These are phyloP conservation scores for Vanessa cardui DNA, from an alignment of 2,888 invertebrate genomes.

Conservation along the genomic window DNA sequence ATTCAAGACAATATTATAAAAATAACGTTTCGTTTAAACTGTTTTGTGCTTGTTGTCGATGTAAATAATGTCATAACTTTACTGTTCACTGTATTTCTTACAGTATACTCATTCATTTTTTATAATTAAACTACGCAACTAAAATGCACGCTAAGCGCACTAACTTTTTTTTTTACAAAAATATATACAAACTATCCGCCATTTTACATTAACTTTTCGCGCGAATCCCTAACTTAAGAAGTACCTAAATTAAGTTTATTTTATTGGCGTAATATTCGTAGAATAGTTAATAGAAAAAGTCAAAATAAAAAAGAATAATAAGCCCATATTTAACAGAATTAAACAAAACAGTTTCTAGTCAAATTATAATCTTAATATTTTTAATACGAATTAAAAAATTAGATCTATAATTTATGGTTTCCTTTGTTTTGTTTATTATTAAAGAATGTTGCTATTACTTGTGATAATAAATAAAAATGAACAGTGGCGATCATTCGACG, in stretches of 20 bases:
- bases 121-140: slow-evolving; percentile 37
- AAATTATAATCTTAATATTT: background rate
- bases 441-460: background rate
- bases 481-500: slow-evolving; percentile 46
- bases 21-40: slow-evolving; percentile 8
- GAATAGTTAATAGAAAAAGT: background rate
- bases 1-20: slow-evolving; percentile 6
- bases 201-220: slow-evolving; percentile 40
- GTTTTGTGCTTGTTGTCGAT: slow-evolving; percentile 14
- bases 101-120: slow-evolving; percentile 24
- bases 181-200: slow-evolving; percentile 36
- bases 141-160: slow-evolving; percentile 46
- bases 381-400: background rate
- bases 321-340: background rate
- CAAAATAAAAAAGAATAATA: slow-evolving; percentile 8
- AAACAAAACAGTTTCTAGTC: background rate
- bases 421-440: background rate
- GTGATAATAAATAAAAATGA: slow-evolving; percentile 25
- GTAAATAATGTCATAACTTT: slow-evolving; percentile 13
- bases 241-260: slow-evolving; percentile 46
- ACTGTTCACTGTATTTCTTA: slow-evolving; percentile 21
- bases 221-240: slow-evolving; percentile 48
- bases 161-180: slow-evolving; percentile 35
- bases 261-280: slow-evolving; percentile 5
- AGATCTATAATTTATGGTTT: background rate